Base-by-base conservation (phyloP, 2,888 invertebrate species). In the Argynnis bischoffii region DNA sequence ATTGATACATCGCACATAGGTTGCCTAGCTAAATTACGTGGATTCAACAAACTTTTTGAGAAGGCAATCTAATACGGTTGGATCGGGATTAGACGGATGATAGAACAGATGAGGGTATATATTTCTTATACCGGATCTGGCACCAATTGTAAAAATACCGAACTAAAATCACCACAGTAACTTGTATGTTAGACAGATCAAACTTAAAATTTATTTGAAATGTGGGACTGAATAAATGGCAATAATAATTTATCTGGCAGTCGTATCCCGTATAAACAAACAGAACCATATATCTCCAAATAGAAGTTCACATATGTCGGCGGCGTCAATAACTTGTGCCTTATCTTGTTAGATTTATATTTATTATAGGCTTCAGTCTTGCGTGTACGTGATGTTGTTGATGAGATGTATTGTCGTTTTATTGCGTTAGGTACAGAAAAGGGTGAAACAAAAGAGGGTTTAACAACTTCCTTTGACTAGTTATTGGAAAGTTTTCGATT, bases 241-340 rank as follows among this genome's bases (percentile, higher is more conserved):
- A 35, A 48, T 64, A 64, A 64, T 69, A 64, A 64, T 69, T 57
- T 66, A 61, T 69, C 63, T 57, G 35, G 47, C 63, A 61, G 21
- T 56, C 47, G 26, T 59, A 64, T 63, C 61, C 31, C 55, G 61
- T 69, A 64, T 18, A 48, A 41, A 63, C 66, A 69, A 69, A 71
- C 67, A 61, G 66, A 54, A 64, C 60, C 16, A 64, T 66, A 64
- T 64, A 63, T 69, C 51, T 55, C 54, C 11, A 48, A 71, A 64
- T 53, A 51, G 50, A 65, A 55, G 55, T 55, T 67, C 31, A 55
- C 61, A 60, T 51, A 55, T 55, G 55, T 63, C 18, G 60, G 14
- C 3, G 55, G 13, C 57, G 55, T 64, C 69, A 66, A 66, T 66
- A 60, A 64, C 26, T 50, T 60, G 47, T 47, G 47, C 54, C 21